Percentiles rank a stretch among this genome's conserved stretches.
phyloP scores from a whole-genome alignment of 2,888 invertebrate genomes.

The Nyleta sp. region DNA sequence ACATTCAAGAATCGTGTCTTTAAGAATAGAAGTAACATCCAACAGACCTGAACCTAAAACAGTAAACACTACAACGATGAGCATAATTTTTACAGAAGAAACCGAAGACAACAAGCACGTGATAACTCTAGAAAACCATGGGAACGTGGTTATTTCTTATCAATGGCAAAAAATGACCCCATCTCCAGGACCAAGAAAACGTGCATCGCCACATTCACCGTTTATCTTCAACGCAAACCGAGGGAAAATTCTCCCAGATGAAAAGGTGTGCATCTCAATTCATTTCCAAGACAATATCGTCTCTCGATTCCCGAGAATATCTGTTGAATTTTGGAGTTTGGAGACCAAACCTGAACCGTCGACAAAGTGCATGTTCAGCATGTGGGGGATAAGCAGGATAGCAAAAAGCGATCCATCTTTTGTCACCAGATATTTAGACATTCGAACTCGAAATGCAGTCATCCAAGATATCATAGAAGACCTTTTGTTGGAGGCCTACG shows the following conservation, averaged over 20 bases:
- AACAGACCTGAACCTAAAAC: slow-evolving; percentile 5
- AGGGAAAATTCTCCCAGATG: slow-evolving; percentile 22
- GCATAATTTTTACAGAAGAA: slow-evolving; percentile 15
- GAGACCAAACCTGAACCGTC: slow-evolving; percentile 15
- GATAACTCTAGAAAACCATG: slow-evolving; percentile 33
- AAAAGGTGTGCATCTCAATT: slow-evolving; percentile 13
- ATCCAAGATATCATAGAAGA: slow-evolving; percentile 29
- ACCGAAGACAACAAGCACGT: neutral
- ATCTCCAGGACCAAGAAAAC: neutral
- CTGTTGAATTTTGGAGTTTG: slow-evolving; percentile 39
- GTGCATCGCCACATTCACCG: neutral
- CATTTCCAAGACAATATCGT: slow-evolving; percentile 1
- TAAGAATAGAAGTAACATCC: slow-evolving; percentile 25
- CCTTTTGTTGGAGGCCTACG: slow-evolving; percentile 16
- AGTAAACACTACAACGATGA: too few species aligned
- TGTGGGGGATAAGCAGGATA: slow-evolving; percentile 34
- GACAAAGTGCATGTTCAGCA: slow-evolving; percentile 14
- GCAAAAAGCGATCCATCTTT: neutral
- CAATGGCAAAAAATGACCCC: slow-evolving; percentile 19
- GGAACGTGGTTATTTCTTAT: slow-evolving; percentile 23
- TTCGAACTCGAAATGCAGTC: neutral
- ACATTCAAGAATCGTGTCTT: neutral
- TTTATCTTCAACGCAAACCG: slow-evolving; percentile 39
- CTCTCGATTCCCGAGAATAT: slow-evolving; percentile 7
- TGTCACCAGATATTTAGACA: neutral